Percentiles rank a stretch among this genome's conserved stretches.
Evolutionary conservation across 2,888 invertebrate species (phyloP).

Genomic region (Allophyes oxyacanthae): DNA sequence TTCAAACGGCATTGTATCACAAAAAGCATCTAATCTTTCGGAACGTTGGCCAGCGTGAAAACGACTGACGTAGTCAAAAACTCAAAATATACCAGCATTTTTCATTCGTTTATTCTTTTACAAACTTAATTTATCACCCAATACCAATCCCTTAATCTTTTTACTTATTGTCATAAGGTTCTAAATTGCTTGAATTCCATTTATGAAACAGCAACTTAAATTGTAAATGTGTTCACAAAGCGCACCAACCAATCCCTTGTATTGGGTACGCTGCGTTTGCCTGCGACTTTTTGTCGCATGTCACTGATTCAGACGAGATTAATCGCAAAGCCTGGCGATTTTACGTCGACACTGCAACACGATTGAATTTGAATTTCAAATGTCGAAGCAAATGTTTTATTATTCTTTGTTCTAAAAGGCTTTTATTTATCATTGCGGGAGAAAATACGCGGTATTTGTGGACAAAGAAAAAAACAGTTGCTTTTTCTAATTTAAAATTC

Average conservation of each 20-base stretch:
- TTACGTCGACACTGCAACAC: constrained; percentile 39
- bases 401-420: constrained; percentile 36
- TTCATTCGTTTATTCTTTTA: constrained; percentile 49
- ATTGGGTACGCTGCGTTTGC: constrained; percentile 53
- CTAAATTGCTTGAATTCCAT: background rate
- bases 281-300: constrained; percentile 48
- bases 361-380: constrained; percentile 51
- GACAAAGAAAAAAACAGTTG: background rate
- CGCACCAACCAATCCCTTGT: constrained; percentile 63
- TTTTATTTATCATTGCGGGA: constrained; percentile 13
- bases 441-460: constrained; percentile 10
- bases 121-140: background rate
- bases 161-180: background rate
- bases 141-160: background rate
- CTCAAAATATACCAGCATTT: constrained; percentile 53
- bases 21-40: constrained; percentile 47
- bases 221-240: constrained; percentile 46
- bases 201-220: background rate
- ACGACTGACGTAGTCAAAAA: constrained; percentile 51
- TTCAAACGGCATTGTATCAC: constrained; percentile 42
- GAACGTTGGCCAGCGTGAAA: constrained; percentile 49
- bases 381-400: constrained; percentile 37
- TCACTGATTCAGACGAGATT: constrained; percentile 43
- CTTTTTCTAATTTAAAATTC: constrained; percentile 18
- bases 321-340: constrained; percentile 47